Conservation (phyloP, 2,797 vertebrate species). For the Lateolabrax maculatus region DNA sequence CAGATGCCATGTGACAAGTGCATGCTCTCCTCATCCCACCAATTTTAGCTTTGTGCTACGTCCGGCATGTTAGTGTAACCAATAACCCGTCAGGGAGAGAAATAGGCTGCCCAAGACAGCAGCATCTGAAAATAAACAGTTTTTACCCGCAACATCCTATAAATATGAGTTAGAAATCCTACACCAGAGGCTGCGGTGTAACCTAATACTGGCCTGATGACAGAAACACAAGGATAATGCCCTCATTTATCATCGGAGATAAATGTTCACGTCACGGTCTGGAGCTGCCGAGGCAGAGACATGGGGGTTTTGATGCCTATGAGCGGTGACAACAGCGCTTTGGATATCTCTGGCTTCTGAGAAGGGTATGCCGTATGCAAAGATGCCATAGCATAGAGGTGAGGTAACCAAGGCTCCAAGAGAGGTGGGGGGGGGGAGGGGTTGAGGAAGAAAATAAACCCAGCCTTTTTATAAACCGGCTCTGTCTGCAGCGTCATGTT, state of each 20-base stretch:
- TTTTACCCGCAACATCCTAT: conserved; percentile 59
- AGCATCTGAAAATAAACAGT: conserved; percentile 68
- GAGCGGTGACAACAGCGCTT: conserved; percentile 52
- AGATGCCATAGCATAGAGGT: conserved; percentile 65
- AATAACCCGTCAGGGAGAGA: conserved; percentile 52
- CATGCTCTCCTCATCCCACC: conserved; percentile 65
- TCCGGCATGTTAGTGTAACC: conserved; percentile 71
- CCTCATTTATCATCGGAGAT: conserved; percentile 67
- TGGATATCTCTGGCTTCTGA: conserved; percentile 49
- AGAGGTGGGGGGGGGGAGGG: background rate
- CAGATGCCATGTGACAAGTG: conserved; percentile 67
- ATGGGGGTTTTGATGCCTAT: conserved; percentile 10
- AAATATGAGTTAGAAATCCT: conserved; percentile 73
- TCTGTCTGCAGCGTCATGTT: conserved; percentile 77
- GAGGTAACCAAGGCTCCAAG: conserved; percentile 59
- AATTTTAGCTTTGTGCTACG: conserved; percentile 80
- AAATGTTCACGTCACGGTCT: conserved; percentile 60
- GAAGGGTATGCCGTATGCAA: conserved; percentile 55
- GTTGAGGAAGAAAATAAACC: conserved; percentile 53
- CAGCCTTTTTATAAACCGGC: conserved; percentile 71
- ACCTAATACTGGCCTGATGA: conserved; percentile 47
- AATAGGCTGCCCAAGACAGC: conserved; percentile 42
- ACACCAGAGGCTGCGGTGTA: conserved; percentile 65
- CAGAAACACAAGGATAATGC: conserved; percentile 66
- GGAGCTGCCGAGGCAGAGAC: conserved; percentile 39